Conservation (phyloP, 2,797 vertebrate genomes). For the Bryconaethiops microstoma region DNA sequence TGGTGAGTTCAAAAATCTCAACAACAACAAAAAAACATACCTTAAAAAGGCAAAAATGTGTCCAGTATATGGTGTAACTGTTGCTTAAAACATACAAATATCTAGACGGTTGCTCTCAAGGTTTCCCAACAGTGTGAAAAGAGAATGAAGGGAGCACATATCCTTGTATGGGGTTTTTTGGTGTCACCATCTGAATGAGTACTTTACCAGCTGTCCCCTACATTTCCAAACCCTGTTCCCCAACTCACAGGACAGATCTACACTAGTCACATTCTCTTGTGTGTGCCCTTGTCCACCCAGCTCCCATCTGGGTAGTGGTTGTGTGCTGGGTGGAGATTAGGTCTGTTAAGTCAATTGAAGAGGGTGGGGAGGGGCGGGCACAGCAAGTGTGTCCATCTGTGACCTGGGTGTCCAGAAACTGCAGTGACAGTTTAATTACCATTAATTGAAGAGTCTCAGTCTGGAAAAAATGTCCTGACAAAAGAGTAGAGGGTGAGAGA, state of each 20-base stretch:
- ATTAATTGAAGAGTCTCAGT: conserved; percentile 47
- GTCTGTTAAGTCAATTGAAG: conserved; percentile 50
- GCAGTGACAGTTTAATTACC: conserved; percentile 60
- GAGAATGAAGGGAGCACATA: neutral
- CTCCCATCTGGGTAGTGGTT: conserved; percentile 50
- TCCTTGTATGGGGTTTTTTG: neutral
- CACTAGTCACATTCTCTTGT: conserved; percentile 14
- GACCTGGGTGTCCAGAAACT: conserved; percentile 45
- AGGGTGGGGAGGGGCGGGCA: conserved; percentile 14
- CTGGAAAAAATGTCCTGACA: conserved; percentile 50
- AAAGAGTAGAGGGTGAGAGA: conserved; percentile 47
- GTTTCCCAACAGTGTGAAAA: neutral
- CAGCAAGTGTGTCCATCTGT: conserved; percentile 55
- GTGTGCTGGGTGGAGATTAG: conserved; percentile 30
- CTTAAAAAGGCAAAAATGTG: too few species aligned
- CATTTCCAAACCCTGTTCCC: conserved; percentile 21
- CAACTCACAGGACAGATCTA: conserved; percentile 13
- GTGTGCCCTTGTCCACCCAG: conserved; percentile 16
- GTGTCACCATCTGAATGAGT: conserved; percentile 12
- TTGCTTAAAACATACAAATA: neutral
- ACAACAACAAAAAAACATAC: too few species aligned
- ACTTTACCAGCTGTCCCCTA: conserved; percentile 27
- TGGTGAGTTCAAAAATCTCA: too few species aligned
- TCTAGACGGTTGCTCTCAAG: neutral
- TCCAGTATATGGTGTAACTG: neutral